phyloP scores from a whole-genome alignment of 2,797 vertebrate species.

The Pipistrellus kuhlii region DNA sequence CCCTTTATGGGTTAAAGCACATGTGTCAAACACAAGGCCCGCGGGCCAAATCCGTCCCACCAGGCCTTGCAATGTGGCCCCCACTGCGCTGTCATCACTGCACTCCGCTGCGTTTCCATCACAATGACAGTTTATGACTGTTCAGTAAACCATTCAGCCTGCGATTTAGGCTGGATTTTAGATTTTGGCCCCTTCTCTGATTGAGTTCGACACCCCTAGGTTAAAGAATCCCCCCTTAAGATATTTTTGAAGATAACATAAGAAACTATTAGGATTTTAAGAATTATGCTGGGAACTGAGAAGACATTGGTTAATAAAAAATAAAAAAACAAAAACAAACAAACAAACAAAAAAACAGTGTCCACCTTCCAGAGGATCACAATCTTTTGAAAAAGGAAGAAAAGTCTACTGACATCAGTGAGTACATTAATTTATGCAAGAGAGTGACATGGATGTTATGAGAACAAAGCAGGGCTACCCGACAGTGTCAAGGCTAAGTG shows the following conservation, averaged over 20 bases:
- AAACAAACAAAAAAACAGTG: background rate
- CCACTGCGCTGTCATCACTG: no score
- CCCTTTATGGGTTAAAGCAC: background rate
- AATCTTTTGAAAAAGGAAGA: background rate
- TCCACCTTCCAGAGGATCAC: background rate
- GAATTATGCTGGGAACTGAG: background rate
- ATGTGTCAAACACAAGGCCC: no score
- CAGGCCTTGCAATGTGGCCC: no score
- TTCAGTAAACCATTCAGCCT: no score
- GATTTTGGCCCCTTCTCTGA: no score
- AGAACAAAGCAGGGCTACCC: rapidly evolving
- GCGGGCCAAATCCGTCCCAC: no score
- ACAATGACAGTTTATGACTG: no score
- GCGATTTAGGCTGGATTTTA: no score
- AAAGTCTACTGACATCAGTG: background rate
- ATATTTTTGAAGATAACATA: background rate
- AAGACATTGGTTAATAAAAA: background rate
- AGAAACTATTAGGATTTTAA: background rate
- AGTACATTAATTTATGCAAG: background rate
- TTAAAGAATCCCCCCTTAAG: background rate
- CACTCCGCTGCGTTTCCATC: no score
- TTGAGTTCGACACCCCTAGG: no score
- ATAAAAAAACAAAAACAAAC: background rate
- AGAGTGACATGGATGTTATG: background rate
- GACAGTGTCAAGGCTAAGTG: rapidly evolving